Evolutionary conservation across 2,888 invertebrate genomes (phyloP).

Genomic region (Coleophora deauratella): DNA sequence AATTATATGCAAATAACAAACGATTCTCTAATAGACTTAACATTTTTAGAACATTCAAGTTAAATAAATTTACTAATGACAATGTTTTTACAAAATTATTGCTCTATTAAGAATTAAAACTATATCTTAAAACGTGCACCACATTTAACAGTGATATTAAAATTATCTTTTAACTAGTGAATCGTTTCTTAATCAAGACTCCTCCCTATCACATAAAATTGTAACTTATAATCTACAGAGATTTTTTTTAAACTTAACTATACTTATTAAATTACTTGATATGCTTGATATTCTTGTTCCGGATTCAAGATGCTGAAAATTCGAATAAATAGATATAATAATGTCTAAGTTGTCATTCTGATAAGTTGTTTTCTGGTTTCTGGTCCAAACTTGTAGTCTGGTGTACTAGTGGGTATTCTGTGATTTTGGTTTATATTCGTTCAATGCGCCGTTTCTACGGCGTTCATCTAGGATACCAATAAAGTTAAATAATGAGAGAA

Average conservation of each 20-base stretch:
- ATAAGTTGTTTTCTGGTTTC: too few relatives aligned
- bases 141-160: conserved; percentile 72
- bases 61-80: conserved; percentile 1
- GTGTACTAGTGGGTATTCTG: too few relatives aligned
- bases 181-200: conserved; percentile 50
- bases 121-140: conserved; percentile 65
- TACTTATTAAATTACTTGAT: conserved; percentile 40
- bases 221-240: conserved; percentile 32
- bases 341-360: too few relatives aligned
- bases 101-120: conserved; percentile 52
- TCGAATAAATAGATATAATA: too few relatives aligned
- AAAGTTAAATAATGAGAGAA: too few relatives aligned
- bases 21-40: too few relatives aligned
- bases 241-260: conserved; percentile 34
- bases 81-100: conserved; percentile 48
- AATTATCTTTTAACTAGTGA: conserved; percentile 56
- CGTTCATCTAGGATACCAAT: too few relatives aligned
- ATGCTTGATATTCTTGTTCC: conserved; percentile 69
- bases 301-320: conserved; percentile 35
- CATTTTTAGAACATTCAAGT: not conserved
- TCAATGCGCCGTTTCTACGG: too few relatives aligned
- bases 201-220: conserved; percentile 30
- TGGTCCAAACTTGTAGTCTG: too few relatives aligned
- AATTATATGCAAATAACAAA: too few relatives aligned
- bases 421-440: too few relatives aligned